phyloP scores from a whole-genome alignment of 37 sponge, comb jelly and placozoan genomes.

The Cladorhizidae sp. region DNA sequence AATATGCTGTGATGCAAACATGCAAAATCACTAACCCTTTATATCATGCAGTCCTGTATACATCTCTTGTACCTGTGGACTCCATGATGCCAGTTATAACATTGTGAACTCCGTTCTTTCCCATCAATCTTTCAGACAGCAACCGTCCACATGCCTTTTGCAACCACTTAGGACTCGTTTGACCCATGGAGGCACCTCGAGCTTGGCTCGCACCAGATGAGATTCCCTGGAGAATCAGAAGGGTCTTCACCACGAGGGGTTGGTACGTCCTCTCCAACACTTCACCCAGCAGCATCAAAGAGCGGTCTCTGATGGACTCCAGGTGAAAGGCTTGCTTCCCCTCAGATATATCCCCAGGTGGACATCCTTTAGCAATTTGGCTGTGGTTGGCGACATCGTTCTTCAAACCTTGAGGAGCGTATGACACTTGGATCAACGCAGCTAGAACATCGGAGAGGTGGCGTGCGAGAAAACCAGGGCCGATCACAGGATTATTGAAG shows the following conservation, averaged over 20 bases:
- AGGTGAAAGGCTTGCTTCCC: background rate
- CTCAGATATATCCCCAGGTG: background rate
- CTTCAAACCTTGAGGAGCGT: slow-evolving; percentile 12
- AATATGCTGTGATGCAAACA: too few species aligned
- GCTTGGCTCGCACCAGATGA: background rate
- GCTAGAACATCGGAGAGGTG: slow-evolving; percentile 59
- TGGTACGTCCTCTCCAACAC: slow-evolving; percentile 35
- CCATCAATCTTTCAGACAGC: slow-evolving; percentile 70
- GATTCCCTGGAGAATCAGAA: slow-evolving; percentile 49
- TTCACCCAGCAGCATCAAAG: slow-evolving; percentile 12
- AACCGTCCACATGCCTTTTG: slow-evolving; percentile 65
- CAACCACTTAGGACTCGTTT: slow-evolving; percentile 43
- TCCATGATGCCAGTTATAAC: slow-evolving; percentile 57
- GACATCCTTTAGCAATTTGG: background rate
- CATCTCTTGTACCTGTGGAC: too few species aligned
- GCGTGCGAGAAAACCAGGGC: slow-evolving; percentile 18
- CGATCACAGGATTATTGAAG: slow-evolving; percentile 6
- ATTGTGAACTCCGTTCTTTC: slow-evolving; percentile 61
- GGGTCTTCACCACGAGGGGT: slow-evolving; percentile 49
- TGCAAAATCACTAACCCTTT: too few species aligned
- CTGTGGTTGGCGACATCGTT: background rate
- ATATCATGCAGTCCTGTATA: too few species aligned
- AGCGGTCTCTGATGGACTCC: slow-evolving; percentile 7
- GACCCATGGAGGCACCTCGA: background rate
- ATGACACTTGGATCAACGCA: slow-evolving; percentile 49